phyloP scores from a whole-genome alignment of 2,113 vertebrate species.

The Ranitomeya imitator region DNA sequence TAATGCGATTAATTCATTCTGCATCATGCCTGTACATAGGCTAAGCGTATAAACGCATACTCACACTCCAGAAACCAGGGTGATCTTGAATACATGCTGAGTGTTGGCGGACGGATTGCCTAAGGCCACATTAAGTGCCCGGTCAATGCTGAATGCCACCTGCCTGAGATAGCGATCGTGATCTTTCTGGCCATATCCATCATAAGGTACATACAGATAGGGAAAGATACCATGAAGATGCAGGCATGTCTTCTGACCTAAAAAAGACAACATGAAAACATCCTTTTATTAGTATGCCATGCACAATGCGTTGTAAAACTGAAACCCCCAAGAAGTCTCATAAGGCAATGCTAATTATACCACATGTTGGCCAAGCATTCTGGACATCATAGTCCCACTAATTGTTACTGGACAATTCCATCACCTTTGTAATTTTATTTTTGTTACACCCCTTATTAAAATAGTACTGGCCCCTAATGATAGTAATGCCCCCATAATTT shows the following conservation, averaged over 20 bases:
- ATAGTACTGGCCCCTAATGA: too few relatives aligned
- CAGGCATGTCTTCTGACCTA: constrained; percentile 98
- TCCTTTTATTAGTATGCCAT: neutral
- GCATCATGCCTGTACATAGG: neutral
- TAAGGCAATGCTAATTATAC: too few relatives aligned
- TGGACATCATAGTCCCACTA: neutral
- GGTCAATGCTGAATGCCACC: constrained; percentile 96
- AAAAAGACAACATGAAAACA: constrained; percentile 59
- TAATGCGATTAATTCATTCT: neutral
- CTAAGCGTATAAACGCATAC: constrained; percentile 66
- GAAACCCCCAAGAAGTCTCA: neutral
- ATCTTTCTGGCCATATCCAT: constrained; percentile 80
- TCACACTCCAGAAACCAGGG: constrained; percentile 95
- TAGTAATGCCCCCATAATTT: too few relatives aligned
- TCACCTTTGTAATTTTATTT: neutral
- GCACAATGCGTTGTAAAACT: neutral
- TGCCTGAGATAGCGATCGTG: constrained; percentile 87
- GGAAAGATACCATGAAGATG: constrained; percentile 95
- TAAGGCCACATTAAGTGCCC: constrained; percentile 93
- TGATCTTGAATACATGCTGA: constrained; percentile 95
- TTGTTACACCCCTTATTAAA: neutral
- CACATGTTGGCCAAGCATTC: neutral
- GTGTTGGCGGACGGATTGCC: constrained; percentile 87
- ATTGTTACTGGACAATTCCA: neutral
- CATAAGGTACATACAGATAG: constrained; percentile 93